Percentiles rank a stretch among this genome's conserved stretches.
Evolutionary conservation across 2,797 vertebrate species (phyloP).

Genomic region (Eutrigla gurnardus): DNA sequence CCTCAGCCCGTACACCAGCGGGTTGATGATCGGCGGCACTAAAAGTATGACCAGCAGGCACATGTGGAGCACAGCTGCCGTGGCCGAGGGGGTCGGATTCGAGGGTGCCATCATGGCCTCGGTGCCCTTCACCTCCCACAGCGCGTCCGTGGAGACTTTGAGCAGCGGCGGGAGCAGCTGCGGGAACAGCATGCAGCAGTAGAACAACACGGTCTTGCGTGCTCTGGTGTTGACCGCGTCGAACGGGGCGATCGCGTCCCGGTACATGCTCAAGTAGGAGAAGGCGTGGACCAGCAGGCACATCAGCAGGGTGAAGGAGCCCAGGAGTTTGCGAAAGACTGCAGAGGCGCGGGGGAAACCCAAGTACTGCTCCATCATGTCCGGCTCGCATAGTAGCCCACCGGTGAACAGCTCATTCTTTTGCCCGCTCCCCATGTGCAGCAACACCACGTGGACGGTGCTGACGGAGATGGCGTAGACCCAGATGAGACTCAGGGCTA

Average conservation of each 20-base stretch:
- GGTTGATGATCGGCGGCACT: constrained; percentile 76
- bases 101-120: background rate
- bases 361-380: constrained; percentile 71
- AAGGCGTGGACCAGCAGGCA: constrained; percentile 64
- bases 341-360: constrained; percentile 63
- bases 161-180: constrained; percentile 74
- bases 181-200: constrained; percentile 74
- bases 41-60: constrained; percentile 53
- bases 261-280: constrained; percentile 73
- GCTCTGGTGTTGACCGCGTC: constrained; percentile 62
- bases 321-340: constrained; percentile 53
- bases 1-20: constrained; percentile 69
- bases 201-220: constrained; percentile 72
- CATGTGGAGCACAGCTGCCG: constrained; percentile 60
- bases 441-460: constrained; percentile 28
- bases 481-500: constrained; percentile 60
- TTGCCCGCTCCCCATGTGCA: constrained; percentile 21
- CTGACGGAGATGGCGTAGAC: constrained; percentile 37
- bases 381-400: constrained; percentile 74
- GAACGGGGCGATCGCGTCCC: constrained; percentile 63
- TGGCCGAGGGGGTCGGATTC: background rate
- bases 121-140: constrained; percentile 64
- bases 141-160: constrained; percentile 59
- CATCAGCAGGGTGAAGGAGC: constrained; percentile 36
- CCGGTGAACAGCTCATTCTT: background rate